A percentile compares a stretch with the other conserved stretches of the same genome.
These are phyloP conservation scores for Xiphophorus maculatus DNA, from an alignment of 2,113 vertebrate genomes.

Conservation along the genomic window DNA sequence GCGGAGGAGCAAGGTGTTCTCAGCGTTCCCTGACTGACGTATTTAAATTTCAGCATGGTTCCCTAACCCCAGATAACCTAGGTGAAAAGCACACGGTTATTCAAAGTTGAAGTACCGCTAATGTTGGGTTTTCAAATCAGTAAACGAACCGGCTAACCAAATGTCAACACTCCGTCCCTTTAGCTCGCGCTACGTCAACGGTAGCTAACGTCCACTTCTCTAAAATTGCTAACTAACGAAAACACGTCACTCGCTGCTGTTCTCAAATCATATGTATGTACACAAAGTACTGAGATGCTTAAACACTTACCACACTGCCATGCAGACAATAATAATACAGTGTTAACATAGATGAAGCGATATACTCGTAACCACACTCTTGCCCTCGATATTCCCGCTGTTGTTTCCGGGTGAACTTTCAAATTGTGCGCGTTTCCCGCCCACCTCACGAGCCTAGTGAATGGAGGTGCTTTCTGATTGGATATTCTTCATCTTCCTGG, in stretches of 20 bases:
- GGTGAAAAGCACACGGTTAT: neutral
- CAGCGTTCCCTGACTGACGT: slow-evolving; percentile 74
- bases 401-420: slow-evolving; percentile 77
- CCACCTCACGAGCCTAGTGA: slow-evolving; percentile 5
- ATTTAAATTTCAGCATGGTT: slow-evolving; percentile 95
- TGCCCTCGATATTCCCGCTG: slow-evolving; percentile 10
- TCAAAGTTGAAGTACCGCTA: neutral
- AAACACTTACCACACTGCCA: slow-evolving; percentile 56
- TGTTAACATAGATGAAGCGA: neutral
- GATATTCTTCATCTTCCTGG: neutral
- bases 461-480: slow-evolving; percentile 41
- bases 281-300: neutral
- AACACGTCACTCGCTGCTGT: neutral
- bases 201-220: slow-evolving; percentile 16
- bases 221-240: neutral
- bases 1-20: slow-evolving; percentile 55
- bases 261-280: neutral
- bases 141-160: neutral
- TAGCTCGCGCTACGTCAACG: slow-evolving; percentile 22
- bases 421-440: slow-evolving; percentile 78
- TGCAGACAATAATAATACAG: neutral
- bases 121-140: neutral
- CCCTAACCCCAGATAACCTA: slow-evolving; percentile 20
- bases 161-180: slow-evolving; percentile 28
- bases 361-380: neutral